Base-by-base conservation (phyloP, 2,888 invertebrate genomes). In the Gymnosoma rotundatum region DNA sequence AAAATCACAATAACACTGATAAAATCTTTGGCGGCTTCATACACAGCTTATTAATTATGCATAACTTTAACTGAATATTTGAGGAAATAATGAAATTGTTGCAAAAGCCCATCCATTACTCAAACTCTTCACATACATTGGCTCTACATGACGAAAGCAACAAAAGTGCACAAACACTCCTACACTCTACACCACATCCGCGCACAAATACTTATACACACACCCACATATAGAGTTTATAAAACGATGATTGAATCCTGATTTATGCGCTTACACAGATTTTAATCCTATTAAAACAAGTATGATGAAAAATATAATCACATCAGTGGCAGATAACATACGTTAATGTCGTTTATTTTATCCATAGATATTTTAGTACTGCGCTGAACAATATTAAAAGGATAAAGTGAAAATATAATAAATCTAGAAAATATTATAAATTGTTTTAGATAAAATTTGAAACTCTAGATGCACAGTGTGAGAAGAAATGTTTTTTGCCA, bases 201-300 rank as follows among this genome's bases (percentile, higher is more conserved):
- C 14, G 5, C 10, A 38, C n/a, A 56, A 10, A 45, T 54, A 16
- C 9, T 12, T 36, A 21, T 12, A 32, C 36, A 36, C 1, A 14
- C 3, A 38, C 10, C 1, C 12, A 25, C 16, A 50, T 14, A 66
- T 14, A 45, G 10, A 20, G 36, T 69, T 64, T 25, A 81, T 32
- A 87, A 86, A 86, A 86, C 85, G 87, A 66, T 85, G 80, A 69
- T 87, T 87, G 86, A 87, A 88, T 87, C 87, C 86, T 88, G 87
- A 88, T 87, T 88, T 88, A 87, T 88, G 88, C 87, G 87, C 87
- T 87, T 86, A 86, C 87, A 87, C 87, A 87, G 87, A 87, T 87
- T 87, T 81, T 86, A 87, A 87, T 87, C 82, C 86, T 80, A 88
- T 87, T 86, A 86, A 87, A 86, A 84, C 81, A 78, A 84, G 83